These are phyloP conservation scores for Sciurus vulgaris DNA, from an alignment of 2,797 vertebrate genomes.

Conservation along the genomic window DNA sequence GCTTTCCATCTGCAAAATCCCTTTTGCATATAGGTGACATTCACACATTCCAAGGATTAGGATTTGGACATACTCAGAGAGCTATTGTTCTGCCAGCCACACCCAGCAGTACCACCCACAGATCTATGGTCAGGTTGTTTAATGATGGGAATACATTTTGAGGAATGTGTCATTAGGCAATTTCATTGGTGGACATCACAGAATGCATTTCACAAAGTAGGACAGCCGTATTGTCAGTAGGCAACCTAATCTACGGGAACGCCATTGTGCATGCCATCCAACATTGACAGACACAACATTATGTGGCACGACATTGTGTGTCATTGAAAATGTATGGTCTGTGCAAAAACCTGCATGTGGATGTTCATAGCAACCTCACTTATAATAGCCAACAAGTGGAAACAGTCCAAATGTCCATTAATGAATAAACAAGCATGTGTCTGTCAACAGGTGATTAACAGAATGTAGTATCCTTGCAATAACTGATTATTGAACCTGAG, in stretches of 20 bases:
- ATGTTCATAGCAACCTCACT: neutral
- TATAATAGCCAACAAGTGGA: neutral
- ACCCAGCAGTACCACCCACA: neutral
- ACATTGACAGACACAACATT: neutral
- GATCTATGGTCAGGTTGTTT: neutral
- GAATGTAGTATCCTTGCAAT: neutral
- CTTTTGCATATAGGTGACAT: neutral
- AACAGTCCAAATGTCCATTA: neutral
- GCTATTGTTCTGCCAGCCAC: neutral
- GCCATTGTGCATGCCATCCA: neutral
- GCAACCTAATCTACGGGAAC: neutral
- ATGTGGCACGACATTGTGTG: too few relatives aligned
- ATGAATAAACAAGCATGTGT: neutral
- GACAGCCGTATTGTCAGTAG: neutral
- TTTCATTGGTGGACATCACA: neutral
- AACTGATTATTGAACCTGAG: neutral
- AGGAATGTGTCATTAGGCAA: neutral
- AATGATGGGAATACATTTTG: neutral
- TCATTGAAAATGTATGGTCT: neutral
- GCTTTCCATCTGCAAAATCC: neutral
- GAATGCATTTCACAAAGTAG: neutral
- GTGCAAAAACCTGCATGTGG: neutral
- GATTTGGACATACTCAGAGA: neutral
- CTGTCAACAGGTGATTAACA: neutral
- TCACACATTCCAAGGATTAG: neutral